Evolutionary conservation across 2,797 vertebrate species (phyloP), one percentile per base, ranked within the genome.

Genomic region (Intellagama lesueurii): DNA sequence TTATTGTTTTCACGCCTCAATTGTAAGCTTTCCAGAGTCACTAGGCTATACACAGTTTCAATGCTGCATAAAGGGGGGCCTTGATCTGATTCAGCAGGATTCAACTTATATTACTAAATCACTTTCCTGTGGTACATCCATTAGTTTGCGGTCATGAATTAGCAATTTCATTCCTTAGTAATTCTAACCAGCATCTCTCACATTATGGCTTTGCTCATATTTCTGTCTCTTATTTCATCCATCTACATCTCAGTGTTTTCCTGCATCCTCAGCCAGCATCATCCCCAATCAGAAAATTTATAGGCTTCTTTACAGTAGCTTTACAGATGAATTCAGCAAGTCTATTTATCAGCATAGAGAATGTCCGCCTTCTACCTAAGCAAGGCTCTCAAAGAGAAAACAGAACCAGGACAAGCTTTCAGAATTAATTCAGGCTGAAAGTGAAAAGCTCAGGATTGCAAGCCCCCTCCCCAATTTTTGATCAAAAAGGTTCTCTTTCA

Each of bases 401-500:
- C 7, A 78, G 35, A 85, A 86, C 19, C 87, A 81, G 86, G 35
- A 68, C 81, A 91, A 89, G 87, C 86, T 88, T 91, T 86, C 80
- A 90, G n/a, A 52, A 60, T 0, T 0, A 11, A 7, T 88, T 91
- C 69, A 68, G 60, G 78, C 7, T 64, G 2, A 86, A 64, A 88
- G 2, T 72, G 35, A 85, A 32, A 32, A 24, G 56, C 49, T 90
- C 70, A 60, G 84, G 52, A 66, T 78, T 85, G 26, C 87, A 75
- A 70, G 4, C 35, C 16, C 19, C 60, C 84, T 32, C 17, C 28
- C 26, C 28, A 26, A 40, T 85, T 49, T 86, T 76, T 26, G 79
- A 90, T 49, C 66, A 92, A 91, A 88, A 24, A 69, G 8, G 35
- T 40, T 88, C 85, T 77, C 79, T 89, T 92, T 88, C 73, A 87